A percentile compares a stretch with the other conserved stretches of the same genome.
These are phyloP conservation scores for Pachycephala philippinensis DNA, from an alignment of 2,113 vertebrate species.

Conservation along the genomic window DNA sequence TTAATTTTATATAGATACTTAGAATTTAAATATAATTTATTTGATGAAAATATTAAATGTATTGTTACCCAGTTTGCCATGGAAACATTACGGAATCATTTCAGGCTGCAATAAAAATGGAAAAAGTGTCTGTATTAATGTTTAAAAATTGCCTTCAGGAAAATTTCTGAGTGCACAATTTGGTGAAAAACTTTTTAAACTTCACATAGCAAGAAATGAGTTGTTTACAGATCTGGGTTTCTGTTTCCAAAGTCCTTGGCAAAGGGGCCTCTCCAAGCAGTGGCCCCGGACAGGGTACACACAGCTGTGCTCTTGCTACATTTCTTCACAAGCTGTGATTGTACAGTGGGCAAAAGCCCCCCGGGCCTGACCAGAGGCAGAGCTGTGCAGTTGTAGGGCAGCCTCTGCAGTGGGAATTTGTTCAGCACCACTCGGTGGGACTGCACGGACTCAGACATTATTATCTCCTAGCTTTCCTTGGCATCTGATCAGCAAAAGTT, in stretches of 20 bases:
- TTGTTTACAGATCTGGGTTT: not conserved
- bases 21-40: slow-evolving; percentile 35
- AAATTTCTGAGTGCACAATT: not conserved
- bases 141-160: not conserved
- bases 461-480: not conserved
- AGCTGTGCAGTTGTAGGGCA: not conserved
- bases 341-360: not conserved
- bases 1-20: not conserved
- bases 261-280: not conserved
- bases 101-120: not conserved
- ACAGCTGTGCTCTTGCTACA: not conserved
- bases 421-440: not conserved
- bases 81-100: not conserved
- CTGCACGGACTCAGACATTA: not conserved
- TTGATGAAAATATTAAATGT: not conserved
- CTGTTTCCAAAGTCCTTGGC: not conserved
- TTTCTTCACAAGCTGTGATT: not conserved
- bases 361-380: not conserved
- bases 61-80: not conserved
- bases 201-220: not conserved
- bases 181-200: not conserved
- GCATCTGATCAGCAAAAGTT: not conserved
- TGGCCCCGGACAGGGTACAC: not conserved
- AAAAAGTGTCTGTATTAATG: not conserved
- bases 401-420: not conserved